Percentiles rank a stretch among this genome's conserved stretches.
Evolutionary conservation across 2,113 vertebrate genomes (phyloP).

Genomic region (Datnioides undecimradiatus): DNA sequence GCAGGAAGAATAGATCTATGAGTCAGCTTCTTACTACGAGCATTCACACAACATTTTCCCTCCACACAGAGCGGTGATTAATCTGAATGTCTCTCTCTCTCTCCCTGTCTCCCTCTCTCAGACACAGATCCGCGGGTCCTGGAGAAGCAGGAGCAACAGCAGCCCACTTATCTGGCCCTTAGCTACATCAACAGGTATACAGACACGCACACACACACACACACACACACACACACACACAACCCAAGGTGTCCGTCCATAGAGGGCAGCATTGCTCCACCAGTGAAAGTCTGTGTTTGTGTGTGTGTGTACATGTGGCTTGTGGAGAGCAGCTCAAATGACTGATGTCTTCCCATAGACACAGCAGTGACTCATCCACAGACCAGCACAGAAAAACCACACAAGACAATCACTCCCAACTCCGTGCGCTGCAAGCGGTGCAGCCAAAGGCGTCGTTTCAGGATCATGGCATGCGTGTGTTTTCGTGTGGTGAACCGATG

Average conservation of each 20-base stretch:
- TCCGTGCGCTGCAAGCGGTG: conserved; percentile 5
- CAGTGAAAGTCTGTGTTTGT: not conserved
- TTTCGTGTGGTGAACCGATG: conserved; percentile 61
- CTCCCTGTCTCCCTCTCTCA: conserved; percentile 74
- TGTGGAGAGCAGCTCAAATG: conserved; percentile 47
- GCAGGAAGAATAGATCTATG: conserved; percentile 57
- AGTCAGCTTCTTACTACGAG: conserved; percentile 54
- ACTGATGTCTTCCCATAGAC: conserved; percentile 71
- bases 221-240: not conserved
- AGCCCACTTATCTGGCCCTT: conserved; percentile 97
- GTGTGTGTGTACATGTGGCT: conserved; percentile 42
- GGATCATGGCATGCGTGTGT: conserved; percentile 29
- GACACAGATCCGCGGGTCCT: conserved; percentile 98
- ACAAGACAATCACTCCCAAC: conserved; percentile 61
- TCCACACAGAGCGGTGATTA: conserved; percentile 40
- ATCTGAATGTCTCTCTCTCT: conserved; percentile 33
- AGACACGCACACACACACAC: conserved; percentile 12
- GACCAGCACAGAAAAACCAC: conserved; percentile 58
- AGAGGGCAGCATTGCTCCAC: conserved; percentile 73
- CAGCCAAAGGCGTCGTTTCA: conserved; percentile 33
- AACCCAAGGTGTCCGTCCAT: conserved; percentile 10
- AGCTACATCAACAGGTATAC: conserved; percentile 98
- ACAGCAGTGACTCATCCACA: conserved; percentile 69
- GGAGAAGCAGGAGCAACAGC: conserved; percentile 99
- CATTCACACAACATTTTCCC: conserved; percentile 55